Evolutionary conservation across 2,888 invertebrate genomes (phyloP), one percentile per base, ranked within the genome.

Genomic region (Cyrtodaria siliqua): DNA sequence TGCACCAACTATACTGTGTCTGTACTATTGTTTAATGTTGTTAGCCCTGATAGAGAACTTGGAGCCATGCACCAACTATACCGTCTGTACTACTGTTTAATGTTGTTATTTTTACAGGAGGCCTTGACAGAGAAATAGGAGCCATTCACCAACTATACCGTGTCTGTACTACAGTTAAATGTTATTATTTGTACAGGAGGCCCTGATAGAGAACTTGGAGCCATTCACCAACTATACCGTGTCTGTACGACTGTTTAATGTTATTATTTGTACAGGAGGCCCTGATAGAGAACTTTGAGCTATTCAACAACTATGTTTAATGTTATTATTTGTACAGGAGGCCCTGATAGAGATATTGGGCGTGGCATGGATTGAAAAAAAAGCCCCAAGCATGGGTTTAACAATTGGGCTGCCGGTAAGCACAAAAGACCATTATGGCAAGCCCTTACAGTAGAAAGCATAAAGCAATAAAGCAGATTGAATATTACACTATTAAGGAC

Each of bases 181-280:
- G 4, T 8, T 20, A 95, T 95, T 33, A 12, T 33, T 33, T 8
- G 12, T 94, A 42, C 94, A 95, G 95, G 94, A 94, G 86, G 94
- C 95, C 90, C 94, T 94, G 20, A 94, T 96, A 84, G 94, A 95
- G 83, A 94, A 95, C 85, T 93, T 96, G 90, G 94, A 95, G 87
- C 95, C 96, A 0, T 96, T 95, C 93, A 96, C 96, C 14, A 95
- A 96, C 91, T 96, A 96, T 93, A 94, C 95, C 85, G 95, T 96
- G 57, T 95, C 96, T 29, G 94, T 96, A 81, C 95, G 95, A 94
- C 96, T 96, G 56, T 95, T 96, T 93, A 96, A 12, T 33, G 4
- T 33, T 20, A 95, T 95, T 33, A 12, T 33, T 33, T 33, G 12
- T 33, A 33, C 33, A 33, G 33, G 33, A 33, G 86, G 94, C 95